Evolutionary conservation across 2,888 invertebrate genomes (phyloP), one percentile per base, ranked within the genome.

Genomic region (Napeogenes inachia): DNA sequence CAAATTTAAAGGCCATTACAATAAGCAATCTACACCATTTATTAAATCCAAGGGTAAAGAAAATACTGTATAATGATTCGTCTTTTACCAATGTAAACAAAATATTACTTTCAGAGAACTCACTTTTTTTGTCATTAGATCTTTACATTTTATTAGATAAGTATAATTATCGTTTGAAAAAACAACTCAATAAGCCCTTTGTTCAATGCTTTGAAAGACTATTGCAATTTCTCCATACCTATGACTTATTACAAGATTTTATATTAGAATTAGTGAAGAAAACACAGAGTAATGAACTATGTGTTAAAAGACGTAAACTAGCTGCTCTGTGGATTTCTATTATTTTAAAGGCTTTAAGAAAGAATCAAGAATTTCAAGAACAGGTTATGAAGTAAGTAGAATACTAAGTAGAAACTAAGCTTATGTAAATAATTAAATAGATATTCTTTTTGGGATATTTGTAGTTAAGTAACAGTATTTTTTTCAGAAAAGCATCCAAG

Each of bases 291-390:
- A 75, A 75, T 61, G 73, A 80, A 56, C 75, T 75, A 59, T 73
- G 73, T 35, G 67, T 71, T 8, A 71, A 78, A 21, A 90, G 76
- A 74, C 76, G 84, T 50, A 72, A 78, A 8, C 75, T 91, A 30
- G 90, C 92, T 67, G 87, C 92, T n/a, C 75, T 91, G 38, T 93
- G 93, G 93, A 77, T 91, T 30, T 86, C 85, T 58, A 83, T 91
- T 71, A 89, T 92, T 68, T 79, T 89, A 54, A 77, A 78, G 61
- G 85, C 91, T 65, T 77, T 86, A 35, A 72, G 81, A 55, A 91
- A 86, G 75, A 80, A 85, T 1, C 83, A 84, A 67, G 68, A 79
- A 8, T 85, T 86, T 71, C 67, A 74, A 45, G 71, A 72, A 33
- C 82, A 73, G 71, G 70, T 80, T 33, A 74, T 77, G 59, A 76